Percentiles rank a stretch among this genome's conserved stretches.
Conservation (phyloP, 2,888 invertebrate species). For the Xylota sylvarum region DNA sequence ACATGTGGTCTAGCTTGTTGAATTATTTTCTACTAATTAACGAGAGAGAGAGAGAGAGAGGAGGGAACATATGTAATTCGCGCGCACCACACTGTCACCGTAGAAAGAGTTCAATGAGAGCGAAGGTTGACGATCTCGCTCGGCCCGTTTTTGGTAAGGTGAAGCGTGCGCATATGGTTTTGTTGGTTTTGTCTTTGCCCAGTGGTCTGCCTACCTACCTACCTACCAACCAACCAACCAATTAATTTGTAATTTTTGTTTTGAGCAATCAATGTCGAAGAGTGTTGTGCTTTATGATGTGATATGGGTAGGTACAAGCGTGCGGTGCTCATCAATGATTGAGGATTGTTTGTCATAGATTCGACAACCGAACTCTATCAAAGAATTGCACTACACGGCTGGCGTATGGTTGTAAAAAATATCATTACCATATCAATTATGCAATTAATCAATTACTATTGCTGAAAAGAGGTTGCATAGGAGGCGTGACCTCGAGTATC, state of each 20-base stretch:
- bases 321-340: slow-evolving; percentile 33
- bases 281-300: slow-evolving; percentile 13
- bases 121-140: slow-evolving; percentile 53
- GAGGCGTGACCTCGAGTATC: slow-evolving; percentile 2
- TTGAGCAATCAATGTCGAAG: slow-evolving; percentile 31
- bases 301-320: slow-evolving; percentile 28
- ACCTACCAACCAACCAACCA: background rate
- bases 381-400: slow-evolving; percentile 26
- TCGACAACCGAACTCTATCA: slow-evolving; percentile 8
- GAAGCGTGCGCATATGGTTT: background rate
- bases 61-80: no score
- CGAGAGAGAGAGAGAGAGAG: background rate
- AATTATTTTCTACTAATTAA: slow-evolving; percentile 23
- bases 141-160: slow-evolving; percentile 21
- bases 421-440: slow-evolving; percentile 43
- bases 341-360: slow-evolving; percentile 36
- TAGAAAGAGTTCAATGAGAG: slow-evolving; percentile 22
- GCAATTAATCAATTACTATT: slow-evolving; percentile 36
- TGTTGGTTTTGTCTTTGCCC: background rate
- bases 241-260: slow-evolving; percentile 27
- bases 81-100: slow-evolving; percentile 3
- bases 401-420: background rate
- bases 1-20: slow-evolving; percentile 8
- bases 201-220: background rate
- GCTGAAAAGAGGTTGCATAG: background rate